These are phyloP conservation scores for Leucoraja erinaceus DNA, from an alignment of 2,113 vertebrate genomes.

Conservation along the genomic window DNA sequence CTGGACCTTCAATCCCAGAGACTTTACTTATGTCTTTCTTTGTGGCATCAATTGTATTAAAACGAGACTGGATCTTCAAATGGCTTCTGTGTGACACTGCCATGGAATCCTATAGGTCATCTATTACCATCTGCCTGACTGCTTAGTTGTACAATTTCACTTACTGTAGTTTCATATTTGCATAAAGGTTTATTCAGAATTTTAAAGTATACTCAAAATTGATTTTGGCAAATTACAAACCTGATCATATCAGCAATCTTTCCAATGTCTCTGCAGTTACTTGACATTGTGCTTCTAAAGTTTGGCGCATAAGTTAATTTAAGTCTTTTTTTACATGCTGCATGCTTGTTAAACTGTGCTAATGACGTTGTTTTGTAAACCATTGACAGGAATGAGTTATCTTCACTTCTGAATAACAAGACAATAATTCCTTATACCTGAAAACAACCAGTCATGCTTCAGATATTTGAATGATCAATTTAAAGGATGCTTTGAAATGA, in stretches of 20 bases:
- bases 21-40: no score
- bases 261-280: not conserved
- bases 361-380: conserved; percentile 10
- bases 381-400: not conserved
- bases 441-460: not conserved
- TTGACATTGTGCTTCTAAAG: not conserved
- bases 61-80: no score
- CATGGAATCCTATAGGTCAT: not conserved
- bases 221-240: not conserved
- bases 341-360: not conserved
- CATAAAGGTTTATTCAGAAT: not conserved
- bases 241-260: not conserved
- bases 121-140: not conserved
- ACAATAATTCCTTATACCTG: not conserved
- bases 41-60: no score
- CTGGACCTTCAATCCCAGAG: no score
- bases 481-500: not conserved
- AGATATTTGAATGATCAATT: not conserved
- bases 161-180: not conserved
- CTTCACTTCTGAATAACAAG: not conserved
- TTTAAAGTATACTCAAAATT: not conserved
- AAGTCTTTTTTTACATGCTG: not conserved
- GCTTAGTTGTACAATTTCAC: not conserved
- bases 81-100: no score
- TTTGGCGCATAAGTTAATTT: conserved; percentile 17